phyloP scores from a whole-genome alignment of 2,113 vertebrate species.

The Gasterosteus nipponicus region DNA sequence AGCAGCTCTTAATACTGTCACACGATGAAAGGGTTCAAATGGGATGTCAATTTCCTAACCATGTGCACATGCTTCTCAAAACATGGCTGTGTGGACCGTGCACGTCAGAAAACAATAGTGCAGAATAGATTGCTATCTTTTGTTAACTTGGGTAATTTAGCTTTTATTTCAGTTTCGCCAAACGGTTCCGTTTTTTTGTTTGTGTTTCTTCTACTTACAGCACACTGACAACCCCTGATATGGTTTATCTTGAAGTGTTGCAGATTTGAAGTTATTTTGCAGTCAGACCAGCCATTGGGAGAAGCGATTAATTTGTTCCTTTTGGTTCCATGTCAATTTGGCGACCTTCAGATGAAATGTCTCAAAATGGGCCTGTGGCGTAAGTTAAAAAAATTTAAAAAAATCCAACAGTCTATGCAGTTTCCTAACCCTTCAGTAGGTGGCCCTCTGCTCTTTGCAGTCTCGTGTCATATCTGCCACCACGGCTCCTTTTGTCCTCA shows the following conservation, averaged over 20 bases:
- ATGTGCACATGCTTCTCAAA: not conserved
- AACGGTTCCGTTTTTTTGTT: not conserved
- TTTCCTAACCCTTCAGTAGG: slow-evolving; percentile 34
- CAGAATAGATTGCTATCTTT: no score
- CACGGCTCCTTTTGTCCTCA: not conserved
- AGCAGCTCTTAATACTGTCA: not conserved
- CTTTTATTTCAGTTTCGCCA: not conserved
- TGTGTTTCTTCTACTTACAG: not conserved
- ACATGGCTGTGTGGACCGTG: not conserved
- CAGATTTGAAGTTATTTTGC: no score
- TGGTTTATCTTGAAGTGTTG: no score
- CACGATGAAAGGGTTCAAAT: not conserved
- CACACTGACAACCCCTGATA: no score
- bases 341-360: not conserved
- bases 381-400: not conserved
- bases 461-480: not conserved
- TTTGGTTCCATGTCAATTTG: not conserved
- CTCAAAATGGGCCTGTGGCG: not conserved
- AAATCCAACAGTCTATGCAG: not conserved
- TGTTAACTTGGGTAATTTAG: not conserved
- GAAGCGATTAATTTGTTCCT: not conserved
- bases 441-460: slow-evolving; percentile 39
- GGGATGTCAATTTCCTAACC: not conserved
- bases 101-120: not conserved
- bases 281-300: not conserved